phyloP scores from a whole-genome alignment of 2,888 invertebrate species.

The Tenthredo distinguenda region DNA sequence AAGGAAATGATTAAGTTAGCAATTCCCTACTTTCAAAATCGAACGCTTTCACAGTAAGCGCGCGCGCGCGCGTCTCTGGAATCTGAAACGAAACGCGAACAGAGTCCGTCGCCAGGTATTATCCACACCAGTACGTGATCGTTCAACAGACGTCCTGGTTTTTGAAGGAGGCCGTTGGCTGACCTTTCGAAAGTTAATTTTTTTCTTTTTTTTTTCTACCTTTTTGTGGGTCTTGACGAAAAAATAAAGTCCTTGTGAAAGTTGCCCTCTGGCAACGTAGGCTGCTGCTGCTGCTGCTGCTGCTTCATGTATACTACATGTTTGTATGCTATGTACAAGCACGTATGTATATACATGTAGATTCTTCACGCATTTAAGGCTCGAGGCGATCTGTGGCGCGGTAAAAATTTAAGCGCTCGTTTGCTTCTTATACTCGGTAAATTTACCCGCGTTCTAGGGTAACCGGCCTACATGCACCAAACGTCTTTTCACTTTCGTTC shows the following conservation, averaged over 20 bases:
- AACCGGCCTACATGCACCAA: slow-evolving; percentile 28
- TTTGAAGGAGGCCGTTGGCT: slow-evolving; percentile 69
- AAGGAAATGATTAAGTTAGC: slow-evolving; percentile 40
- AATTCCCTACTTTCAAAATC: slow-evolving; percentile 50
- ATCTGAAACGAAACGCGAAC: slow-evolving; percentile 49
- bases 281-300: not conserved
- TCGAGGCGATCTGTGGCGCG: slow-evolving; percentile 4
- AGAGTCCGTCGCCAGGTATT: not conserved
- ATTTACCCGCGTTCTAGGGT: slow-evolving; percentile 31
- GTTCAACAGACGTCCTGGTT: slow-evolving; percentile 61
- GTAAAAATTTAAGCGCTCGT: slow-evolving; percentile 6
- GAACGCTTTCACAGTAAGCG: slow-evolving; percentile 47
- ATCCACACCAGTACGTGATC: slow-evolving; percentile 36
- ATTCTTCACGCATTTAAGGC: not conserved
- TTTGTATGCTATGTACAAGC: not conserved
- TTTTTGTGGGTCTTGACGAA: slow-evolving; percentile 48
- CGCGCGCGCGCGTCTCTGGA: slow-evolving; percentile 35
- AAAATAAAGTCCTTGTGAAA: slow-evolving; percentile 49
- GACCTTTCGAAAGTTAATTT: slow-evolving; percentile 70
- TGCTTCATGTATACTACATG: not conserved
- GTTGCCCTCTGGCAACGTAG: slow-evolving; percentile 42
- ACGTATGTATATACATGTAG: not conserved
- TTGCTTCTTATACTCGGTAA: slow-evolving; percentile 22
- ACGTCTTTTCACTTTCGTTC: slow-evolving; percentile 42
- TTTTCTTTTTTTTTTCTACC: slow-evolving; percentile 6